These are phyloP conservation scores for Elaphurus davidianus DNA, from an alignment of 2,113 vertebrate species.

Conservation along the genomic window DNA sequence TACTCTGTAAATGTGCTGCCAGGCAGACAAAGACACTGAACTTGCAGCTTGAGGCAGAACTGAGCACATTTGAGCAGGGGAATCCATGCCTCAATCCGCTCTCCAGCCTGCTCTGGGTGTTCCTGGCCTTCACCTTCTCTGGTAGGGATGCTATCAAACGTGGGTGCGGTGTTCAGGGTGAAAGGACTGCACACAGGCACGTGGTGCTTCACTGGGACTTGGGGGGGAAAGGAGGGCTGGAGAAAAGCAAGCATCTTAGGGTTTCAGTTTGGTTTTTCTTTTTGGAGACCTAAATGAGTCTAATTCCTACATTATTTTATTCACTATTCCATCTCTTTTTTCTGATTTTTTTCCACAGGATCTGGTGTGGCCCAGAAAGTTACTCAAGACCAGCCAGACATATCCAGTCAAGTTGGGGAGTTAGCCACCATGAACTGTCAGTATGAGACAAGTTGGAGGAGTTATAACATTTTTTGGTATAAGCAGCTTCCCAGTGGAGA, in stretches of 20 bases:
- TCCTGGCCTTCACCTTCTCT: no score
- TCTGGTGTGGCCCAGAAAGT: neutral
- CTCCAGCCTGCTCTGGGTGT: no score
- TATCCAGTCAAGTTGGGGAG: neutral
- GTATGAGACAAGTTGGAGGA: neutral
- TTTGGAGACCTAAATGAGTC: no score
- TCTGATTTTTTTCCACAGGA: neutral
- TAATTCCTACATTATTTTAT: neutral
- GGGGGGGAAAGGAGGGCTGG: no score
- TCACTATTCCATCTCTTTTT: neutral
- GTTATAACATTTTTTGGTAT: neutral
- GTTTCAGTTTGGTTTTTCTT: neutral
- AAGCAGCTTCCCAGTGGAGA: neutral
- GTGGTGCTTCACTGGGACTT: no score
- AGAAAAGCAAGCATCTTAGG: neutral
- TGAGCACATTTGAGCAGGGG: neutral
- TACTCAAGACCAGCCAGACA: neutral
- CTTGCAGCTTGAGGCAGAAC: neutral
- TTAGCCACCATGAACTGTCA: neutral
- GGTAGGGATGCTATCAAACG: no score
- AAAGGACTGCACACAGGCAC: no score
- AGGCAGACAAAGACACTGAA: no score
- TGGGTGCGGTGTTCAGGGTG: no score
- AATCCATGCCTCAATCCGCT: no score
- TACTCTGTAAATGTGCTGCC: no score